Conservation (phyloP, 92 coral and sea anemone species). For the Bergia sp. region DNA sequence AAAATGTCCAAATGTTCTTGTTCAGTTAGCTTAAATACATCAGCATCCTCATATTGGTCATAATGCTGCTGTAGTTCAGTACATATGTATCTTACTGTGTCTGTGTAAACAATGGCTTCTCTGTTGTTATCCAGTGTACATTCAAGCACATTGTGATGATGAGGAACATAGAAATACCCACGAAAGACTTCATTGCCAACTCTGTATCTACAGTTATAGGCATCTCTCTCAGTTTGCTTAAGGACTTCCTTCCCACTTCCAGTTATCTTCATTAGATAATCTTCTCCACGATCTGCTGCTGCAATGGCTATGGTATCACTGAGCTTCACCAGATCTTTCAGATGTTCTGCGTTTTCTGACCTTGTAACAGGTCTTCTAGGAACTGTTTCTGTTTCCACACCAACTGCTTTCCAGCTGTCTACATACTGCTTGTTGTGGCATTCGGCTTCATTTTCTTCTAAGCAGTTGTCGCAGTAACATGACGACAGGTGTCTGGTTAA, state of each 20-base stretch:
- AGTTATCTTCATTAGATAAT: slow-evolving; percentile 17
- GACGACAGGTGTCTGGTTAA: too few species aligned
- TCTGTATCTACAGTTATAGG: background rate
- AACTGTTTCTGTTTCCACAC: too few species aligned
- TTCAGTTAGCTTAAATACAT: background rate
- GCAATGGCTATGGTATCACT: slow-evolving; percentile 37
- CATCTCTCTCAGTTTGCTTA: background rate
- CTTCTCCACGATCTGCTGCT: slow-evolving; percentile 47
- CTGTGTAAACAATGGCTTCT: background rate
- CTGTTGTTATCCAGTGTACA: background rate
- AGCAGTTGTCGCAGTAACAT: too few species aligned
- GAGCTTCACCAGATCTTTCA: too few species aligned
- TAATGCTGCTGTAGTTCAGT: background rate
- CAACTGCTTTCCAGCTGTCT: too few species aligned
- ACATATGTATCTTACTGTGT: background rate
- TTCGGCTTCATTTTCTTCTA: too few species aligned
- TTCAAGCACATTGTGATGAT: background rate
- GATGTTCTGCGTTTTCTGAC: too few species aligned
- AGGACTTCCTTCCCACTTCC: background rate
- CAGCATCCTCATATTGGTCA: background rate
- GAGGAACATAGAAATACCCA: background rate
- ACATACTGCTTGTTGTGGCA: too few species aligned
- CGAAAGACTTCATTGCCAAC: slow-evolving; percentile 8
- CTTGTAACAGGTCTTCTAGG: too few species aligned
- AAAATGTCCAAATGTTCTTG: slow-evolving; percentile 9